Conservation (phyloP, 2,113 vertebrate species). For the Sceloporus undulatus region DNA sequence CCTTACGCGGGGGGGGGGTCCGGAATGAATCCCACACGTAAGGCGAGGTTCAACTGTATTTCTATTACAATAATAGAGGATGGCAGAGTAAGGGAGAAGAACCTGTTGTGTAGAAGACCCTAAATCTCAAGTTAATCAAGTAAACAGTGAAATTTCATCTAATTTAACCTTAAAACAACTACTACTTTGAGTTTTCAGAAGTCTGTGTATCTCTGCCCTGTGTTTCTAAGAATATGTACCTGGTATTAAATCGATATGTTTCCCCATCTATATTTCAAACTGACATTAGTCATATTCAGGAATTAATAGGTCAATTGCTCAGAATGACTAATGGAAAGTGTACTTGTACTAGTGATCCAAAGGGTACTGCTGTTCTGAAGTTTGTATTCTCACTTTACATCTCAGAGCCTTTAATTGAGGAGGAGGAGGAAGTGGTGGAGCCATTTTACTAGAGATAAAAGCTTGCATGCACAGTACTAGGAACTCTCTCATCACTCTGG, state of each 20-base stretch:
- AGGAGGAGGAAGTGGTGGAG: slow-evolving; percentile 5
- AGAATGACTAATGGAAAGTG: slow-evolving; percentile 41
- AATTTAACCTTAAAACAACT: neutral
- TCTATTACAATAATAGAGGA: neutral
- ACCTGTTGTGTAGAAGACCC: neutral
- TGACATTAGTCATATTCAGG: slow-evolving; percentile 38
- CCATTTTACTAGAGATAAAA: neutral
- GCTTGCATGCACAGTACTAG: neutral
- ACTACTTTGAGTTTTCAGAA: neutral
- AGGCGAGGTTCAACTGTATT: neutral
- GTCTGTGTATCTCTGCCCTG: neutral
- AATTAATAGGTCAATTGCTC: slow-evolving; percentile 43
- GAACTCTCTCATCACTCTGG: neutral
- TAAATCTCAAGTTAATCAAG: neutral
- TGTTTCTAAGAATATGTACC: neutral
- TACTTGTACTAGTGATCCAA: slow-evolving; percentile 45
- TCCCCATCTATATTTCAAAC: slow-evolving; percentile 26
- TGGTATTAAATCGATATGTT: slow-evolving; percentile 49
- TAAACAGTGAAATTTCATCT: neutral
- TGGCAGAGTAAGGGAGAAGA: no score
- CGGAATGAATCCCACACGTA: no score
- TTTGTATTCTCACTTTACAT: slow-evolving; percentile 25
- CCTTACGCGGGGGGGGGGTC: no score
- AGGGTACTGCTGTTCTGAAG: slow-evolving; percentile 29
- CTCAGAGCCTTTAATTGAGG: slow-evolving; percentile 15